Evolutionary conservation across 2,888 invertebrate species (phyloP).

Genomic region (Cheiracanthium punctorium): DNA sequence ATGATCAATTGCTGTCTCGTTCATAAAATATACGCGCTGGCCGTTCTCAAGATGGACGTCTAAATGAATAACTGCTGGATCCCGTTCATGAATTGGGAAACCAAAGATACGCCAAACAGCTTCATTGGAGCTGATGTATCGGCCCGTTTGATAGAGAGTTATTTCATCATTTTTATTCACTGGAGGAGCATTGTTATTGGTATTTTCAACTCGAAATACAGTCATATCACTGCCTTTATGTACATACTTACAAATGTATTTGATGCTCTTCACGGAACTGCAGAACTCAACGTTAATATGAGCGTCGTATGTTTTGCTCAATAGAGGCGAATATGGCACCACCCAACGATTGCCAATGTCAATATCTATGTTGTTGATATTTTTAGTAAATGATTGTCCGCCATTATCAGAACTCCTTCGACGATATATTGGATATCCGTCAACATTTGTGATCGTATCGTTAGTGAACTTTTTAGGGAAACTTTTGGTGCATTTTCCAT

Average conservation of each 20-base stretch:
- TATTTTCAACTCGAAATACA: too few species aligned
- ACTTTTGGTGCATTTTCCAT: too few species aligned
- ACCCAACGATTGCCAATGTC: slow-evolving; percentile 8
- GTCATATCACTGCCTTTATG: slow-evolving; percentile 1
- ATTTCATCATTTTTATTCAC: too few species aligned
- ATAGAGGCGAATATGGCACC: not conserved
- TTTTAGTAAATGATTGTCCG: too few species aligned
- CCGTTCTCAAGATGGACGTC: slow-evolving; percentile 46
- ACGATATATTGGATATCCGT: too few species aligned
- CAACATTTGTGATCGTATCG: too few species aligned
- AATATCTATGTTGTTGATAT: not conserved
- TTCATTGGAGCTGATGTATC: slow-evolving; percentile 36
- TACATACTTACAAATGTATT: slow-evolving; percentile 31
- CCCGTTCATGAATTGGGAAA: slow-evolving; percentile 36
- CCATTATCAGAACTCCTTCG: too few species aligned
- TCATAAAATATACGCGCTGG: slow-evolving; percentile 44
- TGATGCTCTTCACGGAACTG: not conserved
- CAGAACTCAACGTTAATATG: slow-evolving; percentile 19
- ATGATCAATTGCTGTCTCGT: not conserved
- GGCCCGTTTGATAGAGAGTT: too few species aligned
- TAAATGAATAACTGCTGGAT: slow-evolving; percentile 36
- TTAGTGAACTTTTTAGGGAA: slow-evolving; percentile 23
- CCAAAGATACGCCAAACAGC: slow-evolving; percentile 36
- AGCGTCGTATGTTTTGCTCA: slow-evolving; percentile 6
- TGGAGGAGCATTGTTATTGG: too few species aligned